Conservation (phyloP, 2,888 invertebrate species). For the Rutpela maculata region DNA sequence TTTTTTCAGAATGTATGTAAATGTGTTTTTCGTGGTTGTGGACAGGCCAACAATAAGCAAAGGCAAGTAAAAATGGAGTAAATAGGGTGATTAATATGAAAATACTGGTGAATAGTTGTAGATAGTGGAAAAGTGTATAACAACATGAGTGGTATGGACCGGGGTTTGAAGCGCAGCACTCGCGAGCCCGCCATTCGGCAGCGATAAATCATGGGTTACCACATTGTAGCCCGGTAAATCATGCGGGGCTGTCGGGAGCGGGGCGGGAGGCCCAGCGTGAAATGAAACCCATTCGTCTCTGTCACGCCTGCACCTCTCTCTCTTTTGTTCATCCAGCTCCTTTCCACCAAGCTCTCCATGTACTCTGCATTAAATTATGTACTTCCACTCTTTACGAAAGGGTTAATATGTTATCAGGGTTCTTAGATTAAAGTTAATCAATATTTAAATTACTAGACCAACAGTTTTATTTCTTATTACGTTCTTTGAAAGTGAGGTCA, state of each 20-base stretch:
- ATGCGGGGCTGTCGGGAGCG: constrained; percentile 74
- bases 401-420: constrained; percentile 58
- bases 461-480: neutral
- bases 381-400: constrained; percentile 58
- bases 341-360: constrained; percentile 49
- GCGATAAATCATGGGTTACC: constrained; percentile 82
- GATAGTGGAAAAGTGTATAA: constrained; percentile 36
- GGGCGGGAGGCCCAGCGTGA: constrained; percentile 77
- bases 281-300: constrained; percentile 76
- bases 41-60: neutral
- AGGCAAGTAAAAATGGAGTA: constrained; percentile 8
- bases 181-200: constrained; percentile 78
- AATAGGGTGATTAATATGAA: constrained; percentile 33
- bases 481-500: neutral
- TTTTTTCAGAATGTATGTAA: constrained; percentile 21
- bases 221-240: constrained; percentile 82
- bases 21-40: neutral
- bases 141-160: constrained; percentile 41
- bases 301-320: constrained; percentile 69
- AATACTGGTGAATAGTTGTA: constrained; percentile 32
- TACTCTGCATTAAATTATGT: constrained; percentile 57
- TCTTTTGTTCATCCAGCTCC: constrained; percentile 57
- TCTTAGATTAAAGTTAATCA: constrained; percentile 53
- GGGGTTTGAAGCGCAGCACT: constrained; percentile 68
- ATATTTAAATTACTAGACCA: constrained; percentile 48